A percentile compares a stretch with the other conserved stretches of the same genome.
These are phyloP conservation scores for Amphilophus citrinellus DNA, from an alignment of 2,113 vertebrate species.

Conservation along the genomic window DNA sequence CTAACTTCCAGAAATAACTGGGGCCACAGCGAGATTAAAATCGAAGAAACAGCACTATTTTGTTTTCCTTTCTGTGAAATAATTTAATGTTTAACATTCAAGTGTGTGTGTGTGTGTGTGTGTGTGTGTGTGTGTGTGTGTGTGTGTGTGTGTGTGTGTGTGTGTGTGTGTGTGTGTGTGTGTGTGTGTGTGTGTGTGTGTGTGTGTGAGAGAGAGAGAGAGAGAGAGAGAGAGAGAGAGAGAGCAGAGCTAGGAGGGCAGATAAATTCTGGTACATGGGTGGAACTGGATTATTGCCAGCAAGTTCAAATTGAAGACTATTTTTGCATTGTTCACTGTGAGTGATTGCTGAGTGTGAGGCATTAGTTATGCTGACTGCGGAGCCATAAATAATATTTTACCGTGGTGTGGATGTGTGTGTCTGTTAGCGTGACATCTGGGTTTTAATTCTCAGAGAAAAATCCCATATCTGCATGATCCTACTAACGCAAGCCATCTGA, in stretches of 20 bases:
- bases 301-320: slow-evolving; percentile 63
- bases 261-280: slow-evolving; percentile 48
- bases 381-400: slow-evolving; percentile 77
- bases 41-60: slow-evolving; percentile 29
- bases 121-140: background rate
- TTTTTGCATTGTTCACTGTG: slow-evolving; percentile 73
- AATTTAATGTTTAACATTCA: slow-evolving; percentile 34
- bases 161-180: slow-evolving; percentile 11
- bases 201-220: background rate
- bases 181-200: background rate
- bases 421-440: slow-evolving; percentile 72
- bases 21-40: slow-evolving; percentile 33
- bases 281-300: slow-evolving; percentile 61
- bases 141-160: background rate
- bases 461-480: slow-evolving; percentile 75
- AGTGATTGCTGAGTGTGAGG: slow-evolving; percentile 65
- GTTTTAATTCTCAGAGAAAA: slow-evolving; percentile 74
- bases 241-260: slow-evolving; percentile 23
- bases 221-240: too few relatives aligned
- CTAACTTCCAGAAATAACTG: slow-evolving; percentile 36
- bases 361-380: slow-evolving; percentile 73
- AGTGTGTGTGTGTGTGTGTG: background rate
- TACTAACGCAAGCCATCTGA: slow-evolving; percentile 72
- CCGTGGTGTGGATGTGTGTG: slow-evolving; percentile 59
- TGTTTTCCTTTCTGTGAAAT: slow-evolving; percentile 49